A percentile compares a stretch with the other conserved stretches of the same genome.
These are phyloP conservation scores for Canis aureus DNA, from an alignment of 2,113 vertebrate genomes.

Conservation along the genomic window DNA sequence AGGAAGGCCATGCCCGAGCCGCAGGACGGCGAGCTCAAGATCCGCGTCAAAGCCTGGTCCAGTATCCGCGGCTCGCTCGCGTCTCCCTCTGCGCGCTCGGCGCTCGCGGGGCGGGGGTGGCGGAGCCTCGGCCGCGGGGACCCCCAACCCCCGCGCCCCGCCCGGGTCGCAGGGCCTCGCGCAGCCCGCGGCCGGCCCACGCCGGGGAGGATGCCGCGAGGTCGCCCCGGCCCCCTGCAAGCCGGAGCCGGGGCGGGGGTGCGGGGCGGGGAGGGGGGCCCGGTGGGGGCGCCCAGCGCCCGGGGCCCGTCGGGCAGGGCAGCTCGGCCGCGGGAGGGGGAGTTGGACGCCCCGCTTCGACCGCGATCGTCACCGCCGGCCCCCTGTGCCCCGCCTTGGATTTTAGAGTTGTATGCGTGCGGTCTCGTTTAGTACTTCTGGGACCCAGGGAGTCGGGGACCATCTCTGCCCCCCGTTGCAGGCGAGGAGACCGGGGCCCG, in stretches of 20 bases:
- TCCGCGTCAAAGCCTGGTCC: slow-evolving; percentile 98
- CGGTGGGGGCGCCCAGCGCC: background rate
- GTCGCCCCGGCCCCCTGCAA: background rate
- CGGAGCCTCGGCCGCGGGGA: background rate
- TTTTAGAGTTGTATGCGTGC: slow-evolving; percentile 29
- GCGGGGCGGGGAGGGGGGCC: background rate
- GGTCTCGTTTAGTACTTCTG: slow-evolving; percentile 46
- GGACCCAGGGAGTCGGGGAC: slow-evolving; percentile 23
- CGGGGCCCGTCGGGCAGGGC: background rate
- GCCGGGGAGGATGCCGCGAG: background rate
- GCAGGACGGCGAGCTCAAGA: slow-evolving; percentile 96
- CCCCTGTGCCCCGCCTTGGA: background rate
- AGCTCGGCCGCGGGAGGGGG: background rate
- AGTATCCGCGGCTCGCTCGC: slow-evolving; percentile 77
- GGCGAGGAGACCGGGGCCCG: background rate
- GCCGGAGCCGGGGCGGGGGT: background rate
- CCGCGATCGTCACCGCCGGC: background rate
- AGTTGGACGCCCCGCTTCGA: no score
- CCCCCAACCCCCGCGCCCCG: background rate
- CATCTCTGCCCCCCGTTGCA: background rate
- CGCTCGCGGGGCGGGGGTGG: background rate
- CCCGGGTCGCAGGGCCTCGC: background rate
- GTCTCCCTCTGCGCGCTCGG: slow-evolving; percentile 39
- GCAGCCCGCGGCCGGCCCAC: background rate
- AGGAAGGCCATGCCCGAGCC: slow-evolving; percentile 96